Evolutionary conservation across 2,797 vertebrate genomes (phyloP).

Genomic region (Bovichtus variegatus): DNA sequence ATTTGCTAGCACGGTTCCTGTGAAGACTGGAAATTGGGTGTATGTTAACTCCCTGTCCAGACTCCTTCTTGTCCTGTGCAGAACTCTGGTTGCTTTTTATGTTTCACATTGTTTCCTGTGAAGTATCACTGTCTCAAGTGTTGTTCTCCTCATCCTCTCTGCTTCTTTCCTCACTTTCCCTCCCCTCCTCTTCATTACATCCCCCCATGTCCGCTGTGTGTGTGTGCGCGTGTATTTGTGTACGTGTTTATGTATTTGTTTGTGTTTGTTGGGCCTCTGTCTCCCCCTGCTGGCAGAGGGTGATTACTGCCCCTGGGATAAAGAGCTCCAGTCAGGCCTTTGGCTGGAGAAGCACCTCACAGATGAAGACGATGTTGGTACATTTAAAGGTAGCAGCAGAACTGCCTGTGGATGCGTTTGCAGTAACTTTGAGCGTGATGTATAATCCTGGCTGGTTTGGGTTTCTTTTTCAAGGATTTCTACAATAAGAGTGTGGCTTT

Average conservation of each 20-base stretch:
- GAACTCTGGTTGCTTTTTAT: constrained; percentile 15
- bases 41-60: constrained; percentile 19
- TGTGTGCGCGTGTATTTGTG: no score
- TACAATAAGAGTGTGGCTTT: constrained; percentile 23
- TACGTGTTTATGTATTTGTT: constrained; percentile 5
- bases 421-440: constrained; percentile 53
- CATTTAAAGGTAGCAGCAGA: constrained; percentile 91
- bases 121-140: constrained; percentile 45
- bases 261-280: constrained; percentile 78
- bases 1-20: background rate
- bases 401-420: constrained; percentile 79
- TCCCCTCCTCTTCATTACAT: constrained; percentile 41
- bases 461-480: constrained; percentile 45
- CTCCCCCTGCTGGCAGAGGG: constrained; percentile 94
- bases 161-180: constrained; percentile 39
- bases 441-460: constrained; percentile 61
- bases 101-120: constrained; percentile 24
- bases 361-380: constrained; percentile 93
- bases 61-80: constrained; percentile 20
- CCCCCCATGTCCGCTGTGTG: constrained; percentile 43
- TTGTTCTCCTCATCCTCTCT: constrained; percentile 55
- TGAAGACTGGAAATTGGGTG: background rate
- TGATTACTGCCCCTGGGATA: constrained; percentile 95
- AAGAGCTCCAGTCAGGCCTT: constrained; percentile 92
- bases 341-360: constrained; percentile 90